These are phyloP conservation scores for Triplophysa tibetana DNA, from an alignment of 2,113 vertebrate genomes.

Conservation along the genomic window DNA sequence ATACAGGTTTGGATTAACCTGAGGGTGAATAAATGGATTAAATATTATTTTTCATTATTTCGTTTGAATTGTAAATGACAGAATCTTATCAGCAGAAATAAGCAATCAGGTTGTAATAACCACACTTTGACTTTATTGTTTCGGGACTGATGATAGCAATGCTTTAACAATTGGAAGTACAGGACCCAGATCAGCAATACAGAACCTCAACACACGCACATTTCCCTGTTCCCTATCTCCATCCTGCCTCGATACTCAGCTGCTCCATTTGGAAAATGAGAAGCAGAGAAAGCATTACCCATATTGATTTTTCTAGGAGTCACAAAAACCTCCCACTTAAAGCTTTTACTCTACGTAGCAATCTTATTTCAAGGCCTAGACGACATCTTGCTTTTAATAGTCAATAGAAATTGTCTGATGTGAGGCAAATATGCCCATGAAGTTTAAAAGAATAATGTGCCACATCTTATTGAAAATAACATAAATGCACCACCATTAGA, in stretches of 20 bases:
- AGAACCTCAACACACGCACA: conserved; percentile 27
- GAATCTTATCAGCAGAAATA: conserved; percentile 29
- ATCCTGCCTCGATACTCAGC: conserved; percentile 19
- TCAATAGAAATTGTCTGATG: background rate
- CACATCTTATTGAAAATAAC: background rate
- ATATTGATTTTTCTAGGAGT: conserved; percentile 43
- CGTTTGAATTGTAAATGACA: too few species aligned
- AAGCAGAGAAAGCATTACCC: conserved; percentile 44
- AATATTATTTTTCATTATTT: too few species aligned
- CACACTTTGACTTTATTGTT: conserved; percentile 22
- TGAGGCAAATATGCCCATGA: background rate
- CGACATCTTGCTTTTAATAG: conserved; percentile 6
- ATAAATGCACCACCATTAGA: background rate
- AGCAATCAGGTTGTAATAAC: conserved; percentile 16
- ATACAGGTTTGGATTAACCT: too few species aligned
- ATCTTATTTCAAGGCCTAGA: background rate
- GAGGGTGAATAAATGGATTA: too few species aligned
- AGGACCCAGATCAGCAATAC: conserved; percentile 33
- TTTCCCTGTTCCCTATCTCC: conserved; percentile 33
- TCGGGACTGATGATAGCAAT: conserved; percentile 28
- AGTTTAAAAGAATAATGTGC: background rate
- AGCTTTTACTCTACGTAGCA: conserved; percentile 26
- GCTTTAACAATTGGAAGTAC: conserved; percentile 49
- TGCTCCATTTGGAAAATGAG: conserved; percentile 35
- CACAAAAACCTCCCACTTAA: conserved; percentile 33